These are phyloP conservation scores for Macropis europaea DNA, from an alignment of 2,888 invertebrate species.

Conservation along the genomic window DNA sequence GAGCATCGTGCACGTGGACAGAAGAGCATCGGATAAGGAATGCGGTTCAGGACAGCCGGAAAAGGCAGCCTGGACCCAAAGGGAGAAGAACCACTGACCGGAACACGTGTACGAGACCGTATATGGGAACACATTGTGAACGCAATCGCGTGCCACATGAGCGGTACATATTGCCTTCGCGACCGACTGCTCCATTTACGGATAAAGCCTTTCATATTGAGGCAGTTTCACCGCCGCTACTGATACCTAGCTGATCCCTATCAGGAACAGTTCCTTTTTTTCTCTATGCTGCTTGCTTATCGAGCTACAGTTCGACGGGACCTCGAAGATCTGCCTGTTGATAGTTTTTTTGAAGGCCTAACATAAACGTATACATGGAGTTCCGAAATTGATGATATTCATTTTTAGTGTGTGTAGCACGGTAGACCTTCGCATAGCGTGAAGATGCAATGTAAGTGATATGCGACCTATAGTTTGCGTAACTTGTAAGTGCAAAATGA, in stretches of 20 bases:
- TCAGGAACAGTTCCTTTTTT: background rate
- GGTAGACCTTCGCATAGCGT: no score
- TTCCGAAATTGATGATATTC: no score
- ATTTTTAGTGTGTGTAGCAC: no score
- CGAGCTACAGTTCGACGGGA: no score
- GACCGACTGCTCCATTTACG: constrained; percentile 63
- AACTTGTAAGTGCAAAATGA: no score
- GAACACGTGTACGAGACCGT: constrained; percentile 72
- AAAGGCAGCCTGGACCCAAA: constrained; percentile 62
- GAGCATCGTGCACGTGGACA: constrained; percentile 63
- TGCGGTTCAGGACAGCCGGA: constrained; percentile 64
- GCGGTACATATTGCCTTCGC: constrained; percentile 65
- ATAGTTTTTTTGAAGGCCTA: no score
- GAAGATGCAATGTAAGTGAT: no score
- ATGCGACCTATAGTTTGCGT: no score
- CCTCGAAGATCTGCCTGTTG: no score
- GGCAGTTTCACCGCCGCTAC: constrained; percentile 45
- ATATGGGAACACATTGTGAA: constrained; percentile 72
- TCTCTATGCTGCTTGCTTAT: no score
- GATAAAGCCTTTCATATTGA: constrained; percentile 62
- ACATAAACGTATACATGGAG: no score
- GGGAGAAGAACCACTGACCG: constrained; percentile 70
- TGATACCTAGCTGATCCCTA: constrained; percentile 31
- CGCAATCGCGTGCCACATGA: constrained; percentile 65
- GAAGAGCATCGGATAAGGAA: constrained; percentile 68